A percentile compares a stretch with the other conserved stretches of the same genome.
phyloP scores from a whole-genome alignment of 2,113 vertebrate genomes.

The Rhadina sibilatrix region DNA sequence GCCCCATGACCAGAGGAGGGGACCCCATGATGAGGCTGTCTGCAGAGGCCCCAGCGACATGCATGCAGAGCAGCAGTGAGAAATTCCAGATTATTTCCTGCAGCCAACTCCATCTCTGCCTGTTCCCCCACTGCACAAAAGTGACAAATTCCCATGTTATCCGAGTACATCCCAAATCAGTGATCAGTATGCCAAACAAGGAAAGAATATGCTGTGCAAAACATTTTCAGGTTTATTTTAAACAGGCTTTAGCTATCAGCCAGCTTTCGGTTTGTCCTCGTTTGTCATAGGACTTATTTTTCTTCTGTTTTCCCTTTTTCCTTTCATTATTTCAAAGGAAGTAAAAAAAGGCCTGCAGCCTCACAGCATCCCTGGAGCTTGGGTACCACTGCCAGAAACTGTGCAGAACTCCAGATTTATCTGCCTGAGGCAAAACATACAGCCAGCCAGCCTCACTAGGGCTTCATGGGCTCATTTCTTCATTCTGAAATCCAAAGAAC shows the following conservation, averaged over 20 bases:
- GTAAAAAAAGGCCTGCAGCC: background rate
- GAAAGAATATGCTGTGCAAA: background rate
- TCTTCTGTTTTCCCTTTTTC: background rate
- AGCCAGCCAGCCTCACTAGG: background rate
- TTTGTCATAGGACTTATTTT: background rate
- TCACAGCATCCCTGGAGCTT: background rate
- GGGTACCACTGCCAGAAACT: background rate
- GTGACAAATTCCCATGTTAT: slow-evolving; percentile 1
- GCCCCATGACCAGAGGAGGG: background rate
- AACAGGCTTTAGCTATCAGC: background rate
- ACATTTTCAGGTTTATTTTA: slow-evolving; percentile 2
- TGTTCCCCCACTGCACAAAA: background rate
- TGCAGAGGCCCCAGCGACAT: fast-evolving
- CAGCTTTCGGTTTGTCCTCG: background rate
- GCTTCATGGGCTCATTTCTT: background rate
- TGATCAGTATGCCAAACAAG: background rate
- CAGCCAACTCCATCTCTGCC: background rate
- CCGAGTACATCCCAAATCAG: background rate
- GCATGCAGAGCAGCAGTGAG: background rate
- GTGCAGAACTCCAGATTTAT: background rate
- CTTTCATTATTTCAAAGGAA: background rate
- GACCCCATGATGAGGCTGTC: background rate
- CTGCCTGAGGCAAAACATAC: background rate
- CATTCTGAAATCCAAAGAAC: background rate
- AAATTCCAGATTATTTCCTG: background rate